Evolutionary conservation across 92 coral and sea anemone genomes (phyloP).

Genomic region (Epizoanthus scotinus): DNA sequence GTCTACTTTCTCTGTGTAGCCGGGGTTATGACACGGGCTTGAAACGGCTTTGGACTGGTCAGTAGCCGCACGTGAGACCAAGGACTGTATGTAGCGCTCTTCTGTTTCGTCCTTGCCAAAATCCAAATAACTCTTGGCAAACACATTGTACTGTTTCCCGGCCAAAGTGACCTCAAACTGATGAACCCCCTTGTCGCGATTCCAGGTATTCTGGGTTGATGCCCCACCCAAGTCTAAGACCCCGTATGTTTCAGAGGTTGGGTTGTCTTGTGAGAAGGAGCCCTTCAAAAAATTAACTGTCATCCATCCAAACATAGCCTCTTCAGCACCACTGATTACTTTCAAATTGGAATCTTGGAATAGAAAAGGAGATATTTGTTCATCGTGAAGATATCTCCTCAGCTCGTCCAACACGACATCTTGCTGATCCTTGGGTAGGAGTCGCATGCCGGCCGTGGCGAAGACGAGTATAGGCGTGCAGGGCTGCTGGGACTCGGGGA

Average conservation of each 20-base stretch:
- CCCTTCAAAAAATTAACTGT: constrained; percentile 13
- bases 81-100: too few species aligned
- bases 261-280: background rate
- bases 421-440: background rate
- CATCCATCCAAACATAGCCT: constrained; percentile 24
- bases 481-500: constrained; percentile 17
- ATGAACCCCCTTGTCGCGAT: too few species aligned
- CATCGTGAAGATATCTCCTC: background rate
- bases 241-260: background rate
- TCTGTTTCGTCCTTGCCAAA: too few species aligned
- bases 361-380: constrained; percentile 14
- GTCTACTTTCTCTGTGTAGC: too few species aligned
- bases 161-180: too few species aligned
- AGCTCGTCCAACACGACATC: too few species aligned
- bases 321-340: constrained; percentile 15
- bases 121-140: too few species aligned
- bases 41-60: too few species aligned
- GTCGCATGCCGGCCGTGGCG: constrained; percentile 41
- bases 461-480: constrained; percentile 16
- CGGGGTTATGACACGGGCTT: too few species aligned
- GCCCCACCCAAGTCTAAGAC: constrained; percentile 36
- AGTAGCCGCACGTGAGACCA: too few species aligned
- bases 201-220: constrained; percentile 20
- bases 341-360: background rate
- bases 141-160: too few species aligned